These are phyloP conservation scores for Spisula solida DNA, from an alignment of 2,888 invertebrate species.

Conservation along the genomic window DNA sequence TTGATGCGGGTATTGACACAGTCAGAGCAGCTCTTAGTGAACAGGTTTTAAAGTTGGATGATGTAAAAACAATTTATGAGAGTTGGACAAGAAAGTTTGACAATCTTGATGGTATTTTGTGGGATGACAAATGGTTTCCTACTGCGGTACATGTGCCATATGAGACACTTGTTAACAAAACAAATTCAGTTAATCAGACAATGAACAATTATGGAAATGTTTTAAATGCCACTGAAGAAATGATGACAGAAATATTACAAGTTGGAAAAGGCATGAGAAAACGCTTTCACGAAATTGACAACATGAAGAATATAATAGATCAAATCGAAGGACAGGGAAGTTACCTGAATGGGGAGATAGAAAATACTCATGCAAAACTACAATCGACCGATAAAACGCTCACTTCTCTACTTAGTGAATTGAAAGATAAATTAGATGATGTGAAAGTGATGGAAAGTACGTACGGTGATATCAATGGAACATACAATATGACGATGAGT, in stretches of 20 bases:
- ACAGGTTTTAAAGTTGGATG: background rate
- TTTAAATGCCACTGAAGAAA: constrained; percentile 4
- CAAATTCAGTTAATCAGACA: constrained; percentile 43
- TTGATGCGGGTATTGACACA: constrained; percentile 2
- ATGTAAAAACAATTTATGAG: background rate
- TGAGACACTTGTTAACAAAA: constrained; percentile 25
- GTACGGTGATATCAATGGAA: constrained; percentile 41
- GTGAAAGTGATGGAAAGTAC: constrained; percentile 21
- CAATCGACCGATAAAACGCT: background rate
- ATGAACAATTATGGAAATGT: constrained; percentile 1
- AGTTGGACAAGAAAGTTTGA: constrained; percentile 1
- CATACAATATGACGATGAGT: background rate
- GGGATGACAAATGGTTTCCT: constrained; percentile 48
- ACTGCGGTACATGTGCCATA: background rate
- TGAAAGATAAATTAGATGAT: constrained; percentile 6
- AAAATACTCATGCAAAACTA: background rate
- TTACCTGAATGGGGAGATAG: background rate
- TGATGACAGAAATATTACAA: background rate
- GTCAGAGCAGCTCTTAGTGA: background rate
- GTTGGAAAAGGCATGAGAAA: background rate
- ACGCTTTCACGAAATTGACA: constrained; percentile 8
- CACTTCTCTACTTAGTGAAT: background rate
- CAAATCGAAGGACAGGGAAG: constrained; percentile 8
- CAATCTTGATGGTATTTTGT: constrained; percentile 17
- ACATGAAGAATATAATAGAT: constrained; percentile 31